phyloP scores from a whole-genome alignment of 2,113 vertebrate species.

The Pantherophis guttatus region DNA sequence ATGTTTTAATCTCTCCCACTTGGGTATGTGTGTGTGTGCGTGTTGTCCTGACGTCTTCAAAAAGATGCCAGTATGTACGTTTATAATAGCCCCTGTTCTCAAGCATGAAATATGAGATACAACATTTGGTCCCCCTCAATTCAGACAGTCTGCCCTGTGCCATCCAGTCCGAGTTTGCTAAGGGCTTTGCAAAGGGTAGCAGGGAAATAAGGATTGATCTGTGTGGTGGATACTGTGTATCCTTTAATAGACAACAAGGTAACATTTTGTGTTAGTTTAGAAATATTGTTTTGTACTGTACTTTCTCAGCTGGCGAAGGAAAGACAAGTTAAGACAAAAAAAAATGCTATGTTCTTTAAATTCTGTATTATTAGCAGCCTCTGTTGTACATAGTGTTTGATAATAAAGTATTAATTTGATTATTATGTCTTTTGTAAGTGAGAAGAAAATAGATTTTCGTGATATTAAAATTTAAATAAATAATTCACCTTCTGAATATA shows the following conservation, averaged over 20 bases:
- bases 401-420: constrained; percentile 99
- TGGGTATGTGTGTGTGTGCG: constrained; percentile 2
- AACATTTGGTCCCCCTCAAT: constrained; percentile 35
- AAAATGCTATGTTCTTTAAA: constrained; percentile 77
- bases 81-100: constrained; percentile 31
- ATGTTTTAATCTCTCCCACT: constrained; percentile 29
- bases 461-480: constrained; percentile 75
- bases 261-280: constrained; percentile 95
- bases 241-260: constrained; percentile 92
- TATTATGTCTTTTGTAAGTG: constrained; percentile 98
- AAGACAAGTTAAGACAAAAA: constrained; percentile 78
- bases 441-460: constrained; percentile 90
- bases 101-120: constrained; percentile 44
- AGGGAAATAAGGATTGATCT: constrained; percentile 90
- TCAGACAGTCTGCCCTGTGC: constrained; percentile 40
- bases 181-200: constrained; percentile 81
- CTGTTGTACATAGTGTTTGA: constrained; percentile 99
- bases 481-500: constrained; percentile 67
- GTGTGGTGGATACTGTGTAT: constrained; percentile 99
- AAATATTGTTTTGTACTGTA: constrained; percentile 94
- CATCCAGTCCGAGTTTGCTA: constrained; percentile 74
- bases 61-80: constrained; percentile 49
- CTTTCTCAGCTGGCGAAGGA: constrained; percentile 90
- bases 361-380: constrained; percentile 87
- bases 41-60: constrained; percentile 40